Base-by-base conservation (phyloP, 2,113 vertebrate species). In the Pseudonaja textilis region DNA sequence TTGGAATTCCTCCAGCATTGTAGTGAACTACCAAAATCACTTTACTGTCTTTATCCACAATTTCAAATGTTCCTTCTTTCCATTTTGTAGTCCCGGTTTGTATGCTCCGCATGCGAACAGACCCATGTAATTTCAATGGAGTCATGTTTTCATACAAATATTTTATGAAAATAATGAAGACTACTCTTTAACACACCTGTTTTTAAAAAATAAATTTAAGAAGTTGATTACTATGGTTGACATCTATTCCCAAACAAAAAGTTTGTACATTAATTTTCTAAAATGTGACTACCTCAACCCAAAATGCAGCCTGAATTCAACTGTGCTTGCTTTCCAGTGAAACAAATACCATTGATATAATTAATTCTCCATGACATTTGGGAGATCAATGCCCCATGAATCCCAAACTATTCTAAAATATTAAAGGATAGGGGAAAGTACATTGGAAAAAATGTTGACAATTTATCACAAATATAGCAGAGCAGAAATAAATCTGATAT, bases 31-130 rank as follows among this genome's bases (percentile, higher is more conserved):
- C 97, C 42, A 99, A 97, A 95, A 95, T 99, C 93, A 98, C 97
- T 98, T 99, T 99, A 97, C 97, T 99, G 93, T 99, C 99, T 95
- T 98, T 99, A 96, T 99, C 99, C 92, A 98, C 97, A 90, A 99
- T 98, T 97, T 99, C 99, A 97, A 99, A 99, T 25, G 98, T 98
- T 57, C 99, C 99, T 95, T 99, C 99, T 97, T 98, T 99, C 99
- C 99, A 99, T 64, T 98, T 99, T 12, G 98, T 99, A 96, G 98
- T 98, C 18, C 99, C 99, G 59, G 98, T 96, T 20, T 99, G 99
- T 16, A 98, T 94, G 95, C 98, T 98, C 93, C 94, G 97, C 88
- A 99, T 96, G 95, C 99, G 98, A 93, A 99, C 97, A 45, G 98
- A 98, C 47, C 98, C 99, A 52, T 98, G 98, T 95, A 99, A 97